These are phyloP conservation scores for Acrobasis repandana DNA, from an alignment of 2,888 invertebrate species.

Conservation along the genomic window DNA sequence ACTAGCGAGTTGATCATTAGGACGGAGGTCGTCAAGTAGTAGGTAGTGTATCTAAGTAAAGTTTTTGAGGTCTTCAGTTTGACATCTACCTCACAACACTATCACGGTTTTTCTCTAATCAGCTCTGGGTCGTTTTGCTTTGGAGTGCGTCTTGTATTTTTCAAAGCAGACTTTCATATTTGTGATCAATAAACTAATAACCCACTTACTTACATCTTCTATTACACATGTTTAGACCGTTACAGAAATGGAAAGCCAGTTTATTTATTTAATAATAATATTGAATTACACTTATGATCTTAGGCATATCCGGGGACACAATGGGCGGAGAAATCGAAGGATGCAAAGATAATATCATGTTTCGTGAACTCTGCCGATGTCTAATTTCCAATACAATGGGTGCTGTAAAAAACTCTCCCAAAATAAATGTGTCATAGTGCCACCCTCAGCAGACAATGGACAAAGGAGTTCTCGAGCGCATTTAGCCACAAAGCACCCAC, in stretches of 20 bases:
- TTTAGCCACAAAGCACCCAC: conserved; percentile 57
- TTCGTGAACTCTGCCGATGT: conserved; percentile 77
- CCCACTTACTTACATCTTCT: too few species aligned
- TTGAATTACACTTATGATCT: conserved; percentile 33
- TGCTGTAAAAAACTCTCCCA: conserved; percentile 74
- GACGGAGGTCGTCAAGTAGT: too few species aligned
- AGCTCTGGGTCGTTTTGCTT: too few species aligned
- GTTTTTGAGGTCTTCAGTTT: too few species aligned
- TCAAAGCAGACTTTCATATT: too few species aligned
- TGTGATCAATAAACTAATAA: too few species aligned
- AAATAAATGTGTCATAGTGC: conserved; percentile 82
- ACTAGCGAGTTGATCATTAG: too few species aligned
- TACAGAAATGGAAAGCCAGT: conserved; percentile 2
- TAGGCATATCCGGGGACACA: conserved; percentile 56
- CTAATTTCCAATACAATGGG: conserved; percentile 81
- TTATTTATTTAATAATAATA: conserved; percentile 33
- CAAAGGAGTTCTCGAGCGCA: conserved; percentile 60
- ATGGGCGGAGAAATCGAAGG: conserved; percentile 61
- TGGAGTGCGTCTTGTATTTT: too few species aligned
- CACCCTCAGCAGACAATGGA: conserved; percentile 79
- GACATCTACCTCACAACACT: too few species aligned
- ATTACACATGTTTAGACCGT: background rate
- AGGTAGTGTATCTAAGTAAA: too few species aligned
- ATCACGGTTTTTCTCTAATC: too few species aligned
- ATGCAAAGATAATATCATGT: conserved; percentile 73